Percentiles rank a stretch among this genome's conserved stretches.
Evolutionary conservation across 2,113 vertebrate species (phyloP).

Genomic region (Gnathonemus echidnorhynchus): DNA sequence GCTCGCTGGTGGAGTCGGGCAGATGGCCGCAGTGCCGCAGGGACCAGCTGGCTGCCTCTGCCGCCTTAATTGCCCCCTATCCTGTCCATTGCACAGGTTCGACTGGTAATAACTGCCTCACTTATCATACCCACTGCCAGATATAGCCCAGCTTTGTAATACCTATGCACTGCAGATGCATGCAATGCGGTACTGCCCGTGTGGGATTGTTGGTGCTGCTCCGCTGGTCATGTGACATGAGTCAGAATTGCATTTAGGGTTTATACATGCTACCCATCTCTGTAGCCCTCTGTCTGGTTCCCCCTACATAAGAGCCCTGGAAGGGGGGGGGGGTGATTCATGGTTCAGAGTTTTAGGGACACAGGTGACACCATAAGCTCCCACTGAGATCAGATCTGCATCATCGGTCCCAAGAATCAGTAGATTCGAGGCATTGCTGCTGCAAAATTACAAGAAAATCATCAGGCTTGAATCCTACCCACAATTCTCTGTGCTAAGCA

Average conservation of each 20-base stretch:
- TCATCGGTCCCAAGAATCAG: background rate
- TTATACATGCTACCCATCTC: background rate
- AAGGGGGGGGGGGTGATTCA: background rate
- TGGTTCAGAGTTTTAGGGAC: background rate
- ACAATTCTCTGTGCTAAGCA: background rate
- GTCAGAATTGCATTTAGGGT: background rate
- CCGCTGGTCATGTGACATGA: background rate
- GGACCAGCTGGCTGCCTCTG: background rate
- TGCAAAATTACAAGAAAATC: background rate
- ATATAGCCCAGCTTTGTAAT: background rate
- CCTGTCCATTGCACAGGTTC: background rate
- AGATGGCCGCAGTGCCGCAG: background rate
- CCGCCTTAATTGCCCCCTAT: background rate
- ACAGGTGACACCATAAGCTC: background rate
- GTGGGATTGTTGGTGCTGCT: background rate
- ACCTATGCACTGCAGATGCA: background rate
- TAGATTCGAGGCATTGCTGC: background rate
- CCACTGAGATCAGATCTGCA: background rate
- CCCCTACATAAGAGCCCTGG: background rate
- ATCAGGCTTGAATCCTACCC: background rate
- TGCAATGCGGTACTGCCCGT: background rate
- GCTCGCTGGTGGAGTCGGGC: background rate
- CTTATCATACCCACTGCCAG: background rate
- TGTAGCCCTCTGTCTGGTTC: background rate
- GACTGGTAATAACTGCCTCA: background rate